Conservation (phyloP, 2,113 vertebrate species). For the crab-eating macaque (Macaca fascicularis) region T2T-MFA8v1.1 NC_088387.1:58774501-58775000, state of each 20-base stretch:
- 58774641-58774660: neutral
- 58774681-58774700: neutral
- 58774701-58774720: neutral
- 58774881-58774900: neutral
- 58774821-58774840: neutral
- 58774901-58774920: neutral
- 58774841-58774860: neutral
- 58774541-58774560: neutral
- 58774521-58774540: neutral
- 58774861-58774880: neutral
- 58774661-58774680: neutral
- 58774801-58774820: neutral
- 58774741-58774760: neutral
- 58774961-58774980: neutral
- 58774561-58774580: neutral
- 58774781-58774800: neutral
- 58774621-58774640: neutral
- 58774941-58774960: neutral
- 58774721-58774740: neutral
- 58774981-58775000: neutral
- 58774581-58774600: neutral
- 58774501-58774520: neutral
- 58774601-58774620: neutral
- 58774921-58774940: neutral
- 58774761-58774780: neutral